Base-by-base conservation (phyloP, 2,113 vertebrate genomes). In the Saguinus imperator region DNA sequence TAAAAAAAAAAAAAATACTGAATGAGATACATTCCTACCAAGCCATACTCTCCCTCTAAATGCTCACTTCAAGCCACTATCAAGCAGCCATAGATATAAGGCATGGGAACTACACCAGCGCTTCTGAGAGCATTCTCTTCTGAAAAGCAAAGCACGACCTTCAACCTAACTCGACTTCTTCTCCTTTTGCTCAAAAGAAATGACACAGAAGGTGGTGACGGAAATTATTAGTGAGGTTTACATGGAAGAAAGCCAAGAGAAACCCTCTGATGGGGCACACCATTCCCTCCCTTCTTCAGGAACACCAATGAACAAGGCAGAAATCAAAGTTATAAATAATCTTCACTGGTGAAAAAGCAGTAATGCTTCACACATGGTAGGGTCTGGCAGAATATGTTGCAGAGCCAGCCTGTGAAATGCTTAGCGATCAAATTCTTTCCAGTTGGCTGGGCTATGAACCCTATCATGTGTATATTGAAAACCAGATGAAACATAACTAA, bases 401-500 rank as follows among this genome's bases (percentile, higher is more conserved):
- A 5, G 82, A 92, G 58, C 88, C 90, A 92, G 85, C 90, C 48
- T 48, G 7, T 66, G 70, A 77, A 96, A 90, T 55, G 76, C 87
- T 94, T 48, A n/a, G 80, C 95, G 52, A 72, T 87, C 81, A 92
- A 58, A 94, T 95, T 85, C 61, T 91, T 92, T 94, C 87, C 94
- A 96, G 85, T 85, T 95, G 90, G 93, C 85, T 95, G 88, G 84
- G 58, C 94, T 90, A 43, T 88, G 92, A 96, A 92, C 92, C 58
- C 82, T 96, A 96, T 90, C 92, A 94, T 80, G 87, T 57, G 73
- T 55, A 92, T 35, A 92, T 35, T 92, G 88, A 86, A 92, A 96
- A 95, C 77, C 12, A 88, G 87, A 95, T 89, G 92, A 96, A 97
- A 97, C 68, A 92, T 84, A 70, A 94, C 92, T 57, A 89, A 94